Percentiles rank a stretch among this genome's conserved stretches.
Evolutionary conservation across 2,113 vertebrate species (phyloP).

Genomic region (Lycocorax pyrrhopterus): DNA sequence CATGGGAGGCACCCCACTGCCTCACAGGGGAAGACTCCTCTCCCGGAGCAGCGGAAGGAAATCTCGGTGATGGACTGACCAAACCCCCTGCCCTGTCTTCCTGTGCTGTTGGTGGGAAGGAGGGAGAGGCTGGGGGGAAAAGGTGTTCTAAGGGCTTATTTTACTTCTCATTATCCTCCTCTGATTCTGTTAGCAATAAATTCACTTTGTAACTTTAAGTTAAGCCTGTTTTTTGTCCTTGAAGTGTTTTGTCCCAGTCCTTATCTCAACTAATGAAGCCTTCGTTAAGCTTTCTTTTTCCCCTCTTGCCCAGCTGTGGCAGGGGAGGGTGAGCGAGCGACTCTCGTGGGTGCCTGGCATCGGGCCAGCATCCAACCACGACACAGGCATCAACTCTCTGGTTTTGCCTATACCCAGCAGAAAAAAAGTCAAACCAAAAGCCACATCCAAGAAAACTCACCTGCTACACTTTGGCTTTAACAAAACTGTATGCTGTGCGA

Average conservation of each 20-base stretch:
- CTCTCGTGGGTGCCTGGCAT: not conserved
- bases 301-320: not conserved
- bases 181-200: too few relatives aligned
- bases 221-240: too few relatives aligned
- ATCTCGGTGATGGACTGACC: too few relatives aligned
- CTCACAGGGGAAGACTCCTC: too few relatives aligned
- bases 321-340: not conserved
- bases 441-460: not conserved
- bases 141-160: too few relatives aligned
- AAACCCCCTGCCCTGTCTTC: too few relatives aligned
- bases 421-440: not conserved
- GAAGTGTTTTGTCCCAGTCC: accelerated
- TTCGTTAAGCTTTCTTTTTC: not conserved
- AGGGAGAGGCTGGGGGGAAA: too few relatives aligned
- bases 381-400: not conserved
- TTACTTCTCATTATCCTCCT: too few relatives aligned
- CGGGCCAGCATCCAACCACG: accelerated
- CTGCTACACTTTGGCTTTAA: not conserved
- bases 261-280: not conserved
- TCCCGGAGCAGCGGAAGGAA: too few relatives aligned
- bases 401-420: not conserved
- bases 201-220: too few relatives aligned
- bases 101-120: too few relatives aligned
- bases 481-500: not conserved
- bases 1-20: too few relatives aligned